phyloP scores from a whole-genome alignment of 1,140 invertebrate species.

The Pogonus chalceus region DNA sequence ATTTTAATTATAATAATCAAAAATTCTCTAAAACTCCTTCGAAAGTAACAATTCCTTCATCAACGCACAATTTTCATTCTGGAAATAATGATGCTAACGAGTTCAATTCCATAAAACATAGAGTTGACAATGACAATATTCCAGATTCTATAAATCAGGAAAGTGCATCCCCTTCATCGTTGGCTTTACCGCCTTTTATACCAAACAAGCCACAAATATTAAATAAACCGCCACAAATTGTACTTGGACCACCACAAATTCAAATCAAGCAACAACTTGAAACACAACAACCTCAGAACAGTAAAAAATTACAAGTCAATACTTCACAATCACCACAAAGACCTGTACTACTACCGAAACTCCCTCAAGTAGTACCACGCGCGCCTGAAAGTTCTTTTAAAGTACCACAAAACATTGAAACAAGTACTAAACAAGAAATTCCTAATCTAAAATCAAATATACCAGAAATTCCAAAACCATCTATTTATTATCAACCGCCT shows the following conservation, averaged over 20 bases:
- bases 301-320: not conserved
- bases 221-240: not conserved
- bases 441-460: not conserved
- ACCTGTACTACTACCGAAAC: too few species aligned
- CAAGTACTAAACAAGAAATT: not conserved
- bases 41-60: not conserved
- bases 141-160: not conserved
- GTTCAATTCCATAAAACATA: too few species aligned
- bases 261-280: not conserved
- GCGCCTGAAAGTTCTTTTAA: not conserved
- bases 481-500: constrained; percentile 20
- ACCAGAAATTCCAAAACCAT: constrained; percentile 10
- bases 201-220: not conserved
- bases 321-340: not conserved
- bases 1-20: not conserved
- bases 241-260: not conserved
- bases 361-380: not conserved
- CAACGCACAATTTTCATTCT: too few species aligned
- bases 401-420: not conserved
- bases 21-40: too few species aligned
- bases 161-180: not conserved
- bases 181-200: not conserved
- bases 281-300: not conserved
- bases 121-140: not conserved
- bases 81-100: too few species aligned